Evolutionary conservation across 92 coral and sea anemone genomes (phyloP), one percentile per base, ranked within the genome.

Genomic region (Palythoa grandiflora): DNA sequence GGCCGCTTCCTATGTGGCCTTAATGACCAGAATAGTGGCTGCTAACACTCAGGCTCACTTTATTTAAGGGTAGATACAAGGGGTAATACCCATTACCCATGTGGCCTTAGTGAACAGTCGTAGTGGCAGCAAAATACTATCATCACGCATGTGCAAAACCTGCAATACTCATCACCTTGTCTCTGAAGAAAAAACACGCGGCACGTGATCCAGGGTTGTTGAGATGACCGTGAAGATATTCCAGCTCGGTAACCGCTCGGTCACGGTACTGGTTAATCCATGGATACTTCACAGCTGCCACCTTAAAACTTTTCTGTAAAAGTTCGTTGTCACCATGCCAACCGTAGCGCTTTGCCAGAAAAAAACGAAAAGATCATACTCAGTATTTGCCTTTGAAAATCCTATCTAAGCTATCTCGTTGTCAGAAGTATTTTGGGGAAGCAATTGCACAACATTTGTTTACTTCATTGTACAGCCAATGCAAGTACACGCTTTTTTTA

Each of bases 101-200:
- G 3, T 2, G 7, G 4, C 50, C 4, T 44, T 44, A 44, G 50
- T 44, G 6, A 0, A 5, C 50, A 44, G 6, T 44, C 5, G 0
- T 44, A 44, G 50, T 44, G 2, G 50, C 50, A 44, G 50, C 4
- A 44, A 44, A 44, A 44, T 44, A 44, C 50, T 2, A 44, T 44
- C 7, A 44, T 5, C 50, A 44, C 50, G 50, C 50, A 44, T 44
- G 50, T 44, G 50, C 50, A 44, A 8, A 4, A 4, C 50, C 7
- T 44, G 50, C 7, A 8, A 5, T 44, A 44, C 50, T 3, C 50
- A 44, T 59, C 84, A 94, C 98, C 96, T 96, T 96, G 68, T 96
- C 98, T 86, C 98, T 92, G 85, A 96, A 96, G 89, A 94, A 96
- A 90, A 96, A 96, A 54, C 98, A 96, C 61, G 98, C 98, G 4